Conservation (phyloP, 1,140 invertebrate species). For the Paralvinella palmiformis region DNA sequence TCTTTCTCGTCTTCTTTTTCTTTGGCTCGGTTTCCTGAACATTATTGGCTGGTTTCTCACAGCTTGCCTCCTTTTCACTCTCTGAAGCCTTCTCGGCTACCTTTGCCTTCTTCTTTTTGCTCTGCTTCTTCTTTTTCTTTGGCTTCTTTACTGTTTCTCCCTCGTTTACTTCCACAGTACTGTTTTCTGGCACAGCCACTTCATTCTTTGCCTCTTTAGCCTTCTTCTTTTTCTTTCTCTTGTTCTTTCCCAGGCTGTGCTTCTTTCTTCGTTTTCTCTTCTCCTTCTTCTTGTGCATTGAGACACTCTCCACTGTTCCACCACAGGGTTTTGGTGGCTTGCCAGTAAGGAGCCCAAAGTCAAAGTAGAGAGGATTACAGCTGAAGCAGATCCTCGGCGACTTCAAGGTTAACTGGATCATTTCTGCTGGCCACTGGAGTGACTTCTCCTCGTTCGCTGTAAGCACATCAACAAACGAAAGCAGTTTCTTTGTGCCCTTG, state of each 20-base stretch:
- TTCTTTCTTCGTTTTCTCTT: not conserved
- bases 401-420: constrained; percentile 22
- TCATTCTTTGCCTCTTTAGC: not conserved
- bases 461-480: constrained; percentile 5
- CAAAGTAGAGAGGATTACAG: constrained; percentile 23
- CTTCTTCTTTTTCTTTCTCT: constrained; percentile 1
- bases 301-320: too few relatives aligned
- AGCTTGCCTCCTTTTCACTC: not conserved
- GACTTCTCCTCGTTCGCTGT: constrained; percentile 1
- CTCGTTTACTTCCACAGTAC: not conserved
- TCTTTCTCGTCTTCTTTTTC: constrained; percentile 9
- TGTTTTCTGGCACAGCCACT: not conserved
- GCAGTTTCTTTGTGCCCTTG: constrained; percentile 21
- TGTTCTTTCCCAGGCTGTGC: not conserved
- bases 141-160: not conserved
- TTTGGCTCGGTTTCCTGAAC: not conserved
- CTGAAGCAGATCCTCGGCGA: constrained; percentile 25
- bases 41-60: not conserved
- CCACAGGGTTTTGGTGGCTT: too few relatives aligned
- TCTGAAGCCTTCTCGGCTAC: not conserved
- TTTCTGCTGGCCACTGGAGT: constrained; percentile 20
- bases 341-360: constrained; percentile 1
- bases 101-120: not conserved
- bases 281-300: too few relatives aligned
- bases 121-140: not conserved